Percentiles rank a stretch among this genome's conserved stretches.
Conservation (phyloP, 2,113 vertebrate genomes). For the Catagonus wagneri region DNA sequence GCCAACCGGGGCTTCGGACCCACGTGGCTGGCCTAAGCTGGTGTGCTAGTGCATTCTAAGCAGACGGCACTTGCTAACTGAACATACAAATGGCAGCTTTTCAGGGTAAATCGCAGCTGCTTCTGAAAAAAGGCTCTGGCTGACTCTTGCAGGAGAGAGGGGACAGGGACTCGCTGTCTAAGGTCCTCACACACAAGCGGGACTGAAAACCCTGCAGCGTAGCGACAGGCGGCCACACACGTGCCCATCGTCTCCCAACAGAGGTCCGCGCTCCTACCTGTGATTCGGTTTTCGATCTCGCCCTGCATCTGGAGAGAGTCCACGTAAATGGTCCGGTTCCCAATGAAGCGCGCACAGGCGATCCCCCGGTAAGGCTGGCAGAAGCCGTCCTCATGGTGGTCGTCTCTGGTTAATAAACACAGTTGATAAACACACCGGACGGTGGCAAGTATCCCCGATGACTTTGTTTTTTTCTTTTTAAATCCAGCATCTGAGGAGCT, state of each 20-base stretch:
- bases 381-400: slow-evolving; percentile 94
- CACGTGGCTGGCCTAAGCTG: accelerated
- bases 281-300: slow-evolving; percentile 98
- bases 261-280: slow-evolving; percentile 87
- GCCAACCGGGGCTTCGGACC: neutral
- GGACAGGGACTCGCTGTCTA: neutral
- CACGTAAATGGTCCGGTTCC: slow-evolving; percentile 98
- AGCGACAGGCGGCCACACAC: accelerated
- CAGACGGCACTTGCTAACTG: neutral
- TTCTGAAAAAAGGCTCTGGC: neutral
- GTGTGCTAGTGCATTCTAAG: neutral
- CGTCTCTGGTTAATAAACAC: slow-evolving; percentile 86
- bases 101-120: neutral
- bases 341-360: slow-evolving; percentile 97
- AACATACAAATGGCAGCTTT: neutral
- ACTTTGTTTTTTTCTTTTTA: neutral
- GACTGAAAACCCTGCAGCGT: neutral
- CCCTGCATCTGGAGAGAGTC: slow-evolving; percentile 99
- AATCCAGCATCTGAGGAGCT: neutral
- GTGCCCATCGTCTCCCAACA: accelerated
- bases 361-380: slow-evolving; percentile 98
- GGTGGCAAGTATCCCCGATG: neutral
- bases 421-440: slow-evolving; percentile 42
- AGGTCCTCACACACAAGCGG: neutral
- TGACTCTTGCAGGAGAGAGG: neutral